These are phyloP conservation scores for Cosmorhoe ocellata DNA, from an alignment of 2,888 invertebrate genomes.

Conservation along the genomic window DNA sequence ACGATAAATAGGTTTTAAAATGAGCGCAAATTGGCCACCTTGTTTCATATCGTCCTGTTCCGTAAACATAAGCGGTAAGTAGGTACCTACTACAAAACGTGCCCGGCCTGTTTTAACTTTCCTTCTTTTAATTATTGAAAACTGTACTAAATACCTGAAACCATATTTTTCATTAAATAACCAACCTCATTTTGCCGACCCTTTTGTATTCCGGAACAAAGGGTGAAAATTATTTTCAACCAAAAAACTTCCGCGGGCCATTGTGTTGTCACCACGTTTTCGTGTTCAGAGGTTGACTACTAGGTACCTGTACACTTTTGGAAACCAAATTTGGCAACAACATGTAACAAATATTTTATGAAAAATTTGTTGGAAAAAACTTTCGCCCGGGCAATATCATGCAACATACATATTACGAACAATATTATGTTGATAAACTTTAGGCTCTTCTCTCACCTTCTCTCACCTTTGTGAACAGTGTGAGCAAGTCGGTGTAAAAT, in stretches of 20 bases:
- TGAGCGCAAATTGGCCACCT: too few relatives aligned
- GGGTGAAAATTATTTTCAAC: constrained; percentile 1
- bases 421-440: too few relatives aligned
- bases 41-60: too few relatives aligned
- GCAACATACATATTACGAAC: not conserved
- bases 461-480: too few relatives aligned
- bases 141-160: too few relatives aligned
- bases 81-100: too few relatives aligned
- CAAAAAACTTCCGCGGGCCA: constrained; percentile 3
- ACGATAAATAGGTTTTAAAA: too few relatives aligned
- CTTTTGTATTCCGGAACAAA: constrained; percentile 10
- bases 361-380: too few relatives aligned
- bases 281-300: not conserved
- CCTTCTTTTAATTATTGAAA: not conserved
- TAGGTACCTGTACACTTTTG: not conserved
- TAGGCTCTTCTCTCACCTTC: too few relatives aligned
- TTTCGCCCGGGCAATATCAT: not conserved
- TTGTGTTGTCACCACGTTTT: not conserved
- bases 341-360: not conserved
- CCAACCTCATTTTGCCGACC: constrained; percentile 1
- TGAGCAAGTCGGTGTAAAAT: too few relatives aligned
- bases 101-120: too few relatives aligned
- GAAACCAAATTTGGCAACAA: not conserved
- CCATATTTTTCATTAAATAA: constrained; percentile 11
- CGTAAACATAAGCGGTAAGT: too few relatives aligned